Base-by-base conservation (phyloP, 2,113 vertebrate species). In the Albula glossodonta region DNA sequence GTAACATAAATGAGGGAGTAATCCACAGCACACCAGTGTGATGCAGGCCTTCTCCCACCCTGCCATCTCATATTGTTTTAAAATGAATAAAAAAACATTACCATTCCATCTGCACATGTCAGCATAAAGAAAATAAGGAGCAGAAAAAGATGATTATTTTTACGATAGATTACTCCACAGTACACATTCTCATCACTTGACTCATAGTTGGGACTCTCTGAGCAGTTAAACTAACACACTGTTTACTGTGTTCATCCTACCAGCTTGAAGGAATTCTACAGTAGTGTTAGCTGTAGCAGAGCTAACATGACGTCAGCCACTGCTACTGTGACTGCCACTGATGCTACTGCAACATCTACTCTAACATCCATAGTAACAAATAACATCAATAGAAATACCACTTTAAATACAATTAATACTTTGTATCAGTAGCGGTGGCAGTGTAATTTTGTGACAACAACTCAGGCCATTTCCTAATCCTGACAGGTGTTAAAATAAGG, bases 61-160 rank as follows among this genome's bases (percentile, higher is more conserved):
- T 41, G 31, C 31, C 31, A 41, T 66, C 60, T 66, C 17, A 60
- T 13, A 2, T 52, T 52, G 48, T 17, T 22, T 48, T 78, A 17
- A 70, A 51, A 50, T 81, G 78, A 51, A 41, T 41, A 86, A 52
- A 87, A 87, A 82, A 51, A 88, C 81, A 93, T 98, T 99, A 99
- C 98, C 98, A 97, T 98, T 96, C 97, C 90, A 98, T 96, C 98
- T 99, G 96, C 92, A 93, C 82, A 87, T 86, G 95, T 90, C 89
- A 94, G 96, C 95, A 94, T 84, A 94, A 89, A 91, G 85, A 89
- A 74, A 93, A 60, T 50, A 84, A 84, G 84, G 92, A 82, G 89
- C 51, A 82, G 66, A n/a, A 25, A 1, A 25, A 81, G 81, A 85
- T 13, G 57, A 51, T 51, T 80, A 19, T 78, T 78, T 48, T 78